Evolutionary conservation across 2,888 invertebrate genomes (phyloP).

Genomic region (Sisyra nigra): DNA sequence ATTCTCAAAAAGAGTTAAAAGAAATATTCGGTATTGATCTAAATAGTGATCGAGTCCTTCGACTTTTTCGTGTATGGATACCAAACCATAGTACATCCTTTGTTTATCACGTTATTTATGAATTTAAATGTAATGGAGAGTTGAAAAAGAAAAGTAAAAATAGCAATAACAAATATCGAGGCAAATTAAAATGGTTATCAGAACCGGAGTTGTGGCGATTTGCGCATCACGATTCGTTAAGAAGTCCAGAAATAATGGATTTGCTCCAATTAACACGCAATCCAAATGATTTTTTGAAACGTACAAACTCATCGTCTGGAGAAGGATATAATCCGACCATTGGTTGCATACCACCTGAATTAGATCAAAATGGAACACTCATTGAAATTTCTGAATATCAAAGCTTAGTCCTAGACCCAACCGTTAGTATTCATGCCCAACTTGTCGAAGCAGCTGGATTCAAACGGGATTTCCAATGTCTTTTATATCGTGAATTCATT

Average conservation of each 20-base stretch:
- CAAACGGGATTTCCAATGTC: slow-evolving; percentile 16
- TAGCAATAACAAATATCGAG: slow-evolving; percentile 19
- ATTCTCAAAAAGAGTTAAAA: slow-evolving; percentile 17
- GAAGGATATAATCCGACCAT: neutral
- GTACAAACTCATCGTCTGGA: neutral
- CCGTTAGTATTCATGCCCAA: slow-evolving; percentile 16
- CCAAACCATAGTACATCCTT: slow-evolving; percentile 14
- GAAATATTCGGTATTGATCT: slow-evolving; percentile 18
- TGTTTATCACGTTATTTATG: slow-evolving; percentile 20
- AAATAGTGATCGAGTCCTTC: slow-evolving; percentile 14
- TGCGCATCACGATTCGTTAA: slow-evolving; percentile 15
- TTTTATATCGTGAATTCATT: slow-evolving; percentile 3
- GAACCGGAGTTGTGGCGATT: slow-evolving; percentile 19
- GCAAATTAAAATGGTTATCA: slow-evolving; percentile 21
- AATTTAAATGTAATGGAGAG: slow-evolving; percentile 15
- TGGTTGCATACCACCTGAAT: neutral
- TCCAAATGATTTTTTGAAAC: neutral
- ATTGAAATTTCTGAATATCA: slow-evolving; percentile 19
- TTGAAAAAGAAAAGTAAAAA: slow-evolving; percentile 20
- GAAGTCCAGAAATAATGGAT: slow-evolving; percentile 21
- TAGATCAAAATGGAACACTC: neutral
- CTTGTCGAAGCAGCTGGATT: slow-evolving; percentile 20
- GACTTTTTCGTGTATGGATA: slow-evolving; percentile 19
- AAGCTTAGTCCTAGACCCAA: slow-evolving; percentile 16
- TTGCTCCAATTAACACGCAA: slow-evolving; percentile 14